Evolutionary conservation across 2,113 vertebrate species (phyloP).

Genomic region (Microcebus ravelobensis): DNA sequence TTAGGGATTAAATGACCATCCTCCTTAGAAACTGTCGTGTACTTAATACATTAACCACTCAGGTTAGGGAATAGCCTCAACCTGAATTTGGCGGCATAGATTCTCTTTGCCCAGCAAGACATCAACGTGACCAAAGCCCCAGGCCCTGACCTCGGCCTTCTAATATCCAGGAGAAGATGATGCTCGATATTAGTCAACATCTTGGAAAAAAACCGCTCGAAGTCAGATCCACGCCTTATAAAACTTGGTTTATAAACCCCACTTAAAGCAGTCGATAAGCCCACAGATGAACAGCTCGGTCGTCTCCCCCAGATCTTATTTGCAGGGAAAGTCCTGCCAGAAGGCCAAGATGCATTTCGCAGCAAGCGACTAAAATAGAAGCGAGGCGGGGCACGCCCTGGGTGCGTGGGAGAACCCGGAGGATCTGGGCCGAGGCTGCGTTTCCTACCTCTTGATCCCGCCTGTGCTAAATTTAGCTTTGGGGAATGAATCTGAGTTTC

Average conservation of each 20-base stretch:
- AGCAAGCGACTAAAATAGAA: not conserved
- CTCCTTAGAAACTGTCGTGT: not conserved
- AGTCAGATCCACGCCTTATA: constrained; percentile 13
- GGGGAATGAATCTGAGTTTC: not conserved
- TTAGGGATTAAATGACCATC: not conserved
- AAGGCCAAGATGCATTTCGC: not conserved
- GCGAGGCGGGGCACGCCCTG: not conserved
- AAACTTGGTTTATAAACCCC: constrained; percentile 35
- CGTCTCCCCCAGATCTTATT: not conserved
- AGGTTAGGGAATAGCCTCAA: not conserved
- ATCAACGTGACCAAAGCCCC: not conserved
- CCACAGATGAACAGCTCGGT: not conserved
- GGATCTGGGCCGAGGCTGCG: not conserved
- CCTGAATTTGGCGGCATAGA: not conserved
- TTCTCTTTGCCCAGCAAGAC: not conserved
- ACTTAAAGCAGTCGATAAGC: constrained; percentile 22
- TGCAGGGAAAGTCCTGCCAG: not conserved
- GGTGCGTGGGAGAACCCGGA: not conserved
- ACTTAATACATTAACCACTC: not conserved
- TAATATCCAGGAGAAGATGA: not conserved
- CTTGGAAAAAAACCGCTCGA: not conserved
- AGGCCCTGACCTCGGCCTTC: not conserved
- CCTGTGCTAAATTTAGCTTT: not conserved
- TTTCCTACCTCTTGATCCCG: not conserved
- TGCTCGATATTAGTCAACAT: not conserved